Evolutionary conservation across 2,888 invertebrate species (phyloP), one percentile per base, ranked within the genome.

Genomic region (Ctena decussata): DNA sequence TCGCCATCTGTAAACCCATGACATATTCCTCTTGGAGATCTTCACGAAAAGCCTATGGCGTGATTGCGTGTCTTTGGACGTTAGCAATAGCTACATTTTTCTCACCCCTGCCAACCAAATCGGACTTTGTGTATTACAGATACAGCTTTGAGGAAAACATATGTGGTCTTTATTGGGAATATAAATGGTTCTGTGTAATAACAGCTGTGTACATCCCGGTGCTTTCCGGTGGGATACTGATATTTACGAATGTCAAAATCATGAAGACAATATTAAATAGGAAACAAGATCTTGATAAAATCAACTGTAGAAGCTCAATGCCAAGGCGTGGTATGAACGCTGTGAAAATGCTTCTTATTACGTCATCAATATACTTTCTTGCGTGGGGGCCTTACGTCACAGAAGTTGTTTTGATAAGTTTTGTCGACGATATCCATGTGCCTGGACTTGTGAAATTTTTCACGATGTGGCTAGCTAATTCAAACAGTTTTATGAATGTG

Each of bases 401-500:
- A 0, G 77, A 78, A 27, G 91, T 89, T 0, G 70, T 90, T 6
- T 49, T 85, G 12, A 77, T 70, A 2, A 85, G 89, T 24, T 79
- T 90, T 46, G 39, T 79, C 8, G 70, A 77, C 18, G 53, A 69
- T 65, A 32, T 77, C 0, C 30, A 30, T 6, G 73, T 85, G 6
- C 89, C 89, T 12, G 71, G 75, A n/a, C 44, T 53, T 18, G 71
- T 85, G 1, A 72, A 80, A 24, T 91, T 91, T 53, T 71, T 80
- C 6, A 82, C 85, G 2, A 49, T 89, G 65, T 91, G 91, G 90
- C 44, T 91, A 32, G 90, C 89, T 3, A 90, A 91, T 70, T 82
- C 85, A 35, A 91, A 91, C 78, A 91, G 90, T 72, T 91, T 91
- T 75, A 84, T 88, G 72, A 91, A 91, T 46, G 91, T 91, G n/a